Conservation (phyloP, 2,113 vertebrate genomes). For the Meleagris gallopavo region DNA sequence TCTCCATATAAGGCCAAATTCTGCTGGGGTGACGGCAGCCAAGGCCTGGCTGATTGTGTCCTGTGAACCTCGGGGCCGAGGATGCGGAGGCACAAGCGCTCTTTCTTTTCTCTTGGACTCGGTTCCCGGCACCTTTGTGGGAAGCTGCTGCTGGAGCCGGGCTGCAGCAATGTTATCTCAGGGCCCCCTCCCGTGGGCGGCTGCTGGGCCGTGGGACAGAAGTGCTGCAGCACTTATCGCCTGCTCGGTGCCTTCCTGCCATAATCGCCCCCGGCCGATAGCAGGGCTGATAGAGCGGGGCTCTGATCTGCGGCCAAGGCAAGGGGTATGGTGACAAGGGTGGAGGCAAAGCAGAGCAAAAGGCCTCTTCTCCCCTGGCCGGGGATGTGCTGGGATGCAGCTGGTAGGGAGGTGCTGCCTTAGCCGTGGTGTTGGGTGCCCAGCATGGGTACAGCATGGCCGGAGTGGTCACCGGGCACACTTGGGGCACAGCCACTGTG, state of each 20-base stretch:
- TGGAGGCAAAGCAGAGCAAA: rapidly evolving
- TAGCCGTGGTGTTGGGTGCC: not conserved
- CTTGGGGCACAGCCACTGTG: not conserved
- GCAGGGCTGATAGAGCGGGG: not conserved
- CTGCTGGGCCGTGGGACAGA: not conserved
- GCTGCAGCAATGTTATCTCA: not conserved
- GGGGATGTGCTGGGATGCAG: not conserved
- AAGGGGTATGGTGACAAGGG: not conserved
- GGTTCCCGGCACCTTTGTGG: not conserved
- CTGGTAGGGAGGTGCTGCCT: not conserved
- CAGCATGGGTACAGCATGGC: not conserved
- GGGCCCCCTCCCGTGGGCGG: not conserved
- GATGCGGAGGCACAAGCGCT: not conserved
- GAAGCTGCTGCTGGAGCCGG: not conserved
- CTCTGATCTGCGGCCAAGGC: slow-evolving; percentile 13
- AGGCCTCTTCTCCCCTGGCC: not conserved
- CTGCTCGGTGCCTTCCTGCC: slow-evolving; percentile 1
- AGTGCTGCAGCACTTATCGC: not conserved
- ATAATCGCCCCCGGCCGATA: not conserved
- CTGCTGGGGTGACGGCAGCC: not conserved
- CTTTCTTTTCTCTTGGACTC: not conserved
- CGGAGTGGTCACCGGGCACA: too few relatives aligned
- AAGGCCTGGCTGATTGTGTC: not conserved
- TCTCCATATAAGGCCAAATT: slow-evolving; percentile 56
- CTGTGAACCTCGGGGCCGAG: not conserved